Percentiles rank a stretch among this genome's conserved stretches.
These are phyloP conservation scores for Phyllotreta striolata DNA, from an alignment of 2,888 invertebrate species.

Conservation along the genomic window DNA sequence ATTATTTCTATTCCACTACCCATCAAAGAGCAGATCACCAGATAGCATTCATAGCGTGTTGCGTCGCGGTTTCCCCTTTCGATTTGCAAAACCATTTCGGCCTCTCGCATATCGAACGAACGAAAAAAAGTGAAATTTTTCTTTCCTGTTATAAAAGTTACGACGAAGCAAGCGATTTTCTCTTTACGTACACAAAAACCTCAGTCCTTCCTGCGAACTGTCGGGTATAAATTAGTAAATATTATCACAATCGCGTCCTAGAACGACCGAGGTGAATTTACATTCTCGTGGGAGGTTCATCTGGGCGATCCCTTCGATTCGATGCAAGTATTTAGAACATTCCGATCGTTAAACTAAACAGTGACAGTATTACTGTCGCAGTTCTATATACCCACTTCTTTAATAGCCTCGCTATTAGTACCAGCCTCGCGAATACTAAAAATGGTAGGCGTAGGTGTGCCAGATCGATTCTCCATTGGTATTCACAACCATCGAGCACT, in stretches of 20 bases:
- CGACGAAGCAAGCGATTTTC: not conserved
- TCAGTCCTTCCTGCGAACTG: not conserved
- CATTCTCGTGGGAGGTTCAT: slow-evolving; percentile 22
- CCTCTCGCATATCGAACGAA: slow-evolving; percentile 1
- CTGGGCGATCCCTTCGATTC: slow-evolving; percentile 24
- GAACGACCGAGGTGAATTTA: not conserved
- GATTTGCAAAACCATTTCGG: slow-evolving; percentile 1
- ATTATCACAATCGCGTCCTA: no score
- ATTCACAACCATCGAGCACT: slow-evolving; percentile 34
- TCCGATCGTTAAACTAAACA: slow-evolving; percentile 21
- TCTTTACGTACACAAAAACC: not conserved
- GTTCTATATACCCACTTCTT: slow-evolving; percentile 36
- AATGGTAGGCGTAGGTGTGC: slow-evolving; percentile 40
- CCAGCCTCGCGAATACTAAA: slow-evolving; percentile 39
- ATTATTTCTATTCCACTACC: slow-evolving; percentile 45
- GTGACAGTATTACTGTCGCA: slow-evolving; percentile 6
- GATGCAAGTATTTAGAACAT: slow-evolving; percentile 20
- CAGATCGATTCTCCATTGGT: slow-evolving; percentile 30
- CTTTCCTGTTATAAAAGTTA: slow-evolving; percentile 13
- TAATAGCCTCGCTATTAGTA: slow-evolving; percentile 25
- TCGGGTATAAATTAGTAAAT: no score
- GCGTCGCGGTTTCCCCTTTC: slow-evolving; percentile 16
- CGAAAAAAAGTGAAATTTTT: slow-evolving; percentile 17
- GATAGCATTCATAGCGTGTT: slow-evolving; percentile 43
- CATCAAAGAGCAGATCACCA: slow-evolving; percentile 40